Evolutionary conservation across 2,113 vertebrate genomes (phyloP), one percentile per base, ranked within the genome.

Genomic region (Atractosteus spatula): DNA sequence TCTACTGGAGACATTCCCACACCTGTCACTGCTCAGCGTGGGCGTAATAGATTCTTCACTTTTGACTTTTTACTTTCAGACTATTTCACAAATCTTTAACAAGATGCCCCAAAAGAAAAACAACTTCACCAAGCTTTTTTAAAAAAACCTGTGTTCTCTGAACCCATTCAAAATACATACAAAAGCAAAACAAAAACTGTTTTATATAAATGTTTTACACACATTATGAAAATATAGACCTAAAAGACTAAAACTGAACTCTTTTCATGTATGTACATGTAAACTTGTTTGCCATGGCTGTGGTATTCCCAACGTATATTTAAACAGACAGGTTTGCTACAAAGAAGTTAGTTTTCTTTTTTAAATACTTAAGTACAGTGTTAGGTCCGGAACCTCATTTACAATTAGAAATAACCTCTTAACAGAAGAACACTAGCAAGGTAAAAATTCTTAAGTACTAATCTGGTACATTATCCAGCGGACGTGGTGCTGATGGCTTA

Each of bases 221-320:
- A 76, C 66, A 55, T 71, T 63, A 69, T 68, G 51, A 16, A 76
- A 63, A 76, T 69, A 69, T 45, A 51, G 68, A 69, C 10, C 29
- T 64, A 11, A 14, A 51, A 73, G 66, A 67, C 54, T 57, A 4
- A 45, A 5, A 16, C 56, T 10, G 7, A 43, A 57, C 57, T 42
- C 42, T 8, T 5, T 41, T 47, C 45, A 16, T 75, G 16, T 16
- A 44, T 47, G 10, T 44, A 41, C 51, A 63, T 44, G 56, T 70
- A 51, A 51, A 51, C 47, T 5, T 51, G 8, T 10, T 51, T 51
- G 4, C 8, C 47, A 63, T 70, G 64, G 70, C 64, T 59, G 44
- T 17, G 51, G 45, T 69, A 64, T 70, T 67, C 73, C 62, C 71
- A 59, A 71, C 8, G 54, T 16, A 57, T 47, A 63, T 8, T 59